Evolutionary conservation across 2,888 invertebrate genomes (phyloP).

Genomic region (Megamerina dolium): DNA sequence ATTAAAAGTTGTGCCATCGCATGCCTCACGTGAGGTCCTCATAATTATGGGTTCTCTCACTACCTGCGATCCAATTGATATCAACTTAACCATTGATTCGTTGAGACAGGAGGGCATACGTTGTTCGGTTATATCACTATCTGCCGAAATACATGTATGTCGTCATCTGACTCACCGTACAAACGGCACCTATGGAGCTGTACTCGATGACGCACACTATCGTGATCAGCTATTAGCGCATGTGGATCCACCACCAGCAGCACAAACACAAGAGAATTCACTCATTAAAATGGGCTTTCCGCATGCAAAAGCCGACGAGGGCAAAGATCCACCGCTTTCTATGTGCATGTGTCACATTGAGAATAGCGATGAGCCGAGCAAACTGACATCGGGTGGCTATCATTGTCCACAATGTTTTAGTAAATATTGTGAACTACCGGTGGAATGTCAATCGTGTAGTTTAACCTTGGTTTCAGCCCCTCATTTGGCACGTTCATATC

Average conservation of each 20-base stretch:
- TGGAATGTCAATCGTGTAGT: slow-evolving; percentile 93
- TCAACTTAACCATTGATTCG: slow-evolving; percentile 70
- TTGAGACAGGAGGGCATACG: slow-evolving; percentile 77
- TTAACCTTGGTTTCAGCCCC: slow-evolving; percentile 95
- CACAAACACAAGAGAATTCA: slow-evolving; percentile 65
- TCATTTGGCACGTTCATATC: slow-evolving; percentile 94
- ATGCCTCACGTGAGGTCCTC: slow-evolving; percentile 91
- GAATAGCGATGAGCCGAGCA: slow-evolving; percentile 60
- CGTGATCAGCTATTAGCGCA: slow-evolving; percentile 61
- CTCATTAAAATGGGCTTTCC: slow-evolving; percentile 97
- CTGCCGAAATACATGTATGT: slow-evolving; percentile 92
- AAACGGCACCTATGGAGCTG: slow-evolving; percentile 78
- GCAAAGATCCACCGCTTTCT: slow-evolving; percentile 64
- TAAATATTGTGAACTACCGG: slow-evolving; percentile 96
- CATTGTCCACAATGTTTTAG: slow-evolving; percentile 94
- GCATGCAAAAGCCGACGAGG: slow-evolving; percentile 62
- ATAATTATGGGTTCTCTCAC: slow-evolving; percentile 90
- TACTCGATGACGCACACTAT: slow-evolving; percentile 76
- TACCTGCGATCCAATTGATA: slow-evolving; percentile 94
- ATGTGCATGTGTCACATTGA: slow-evolving; percentile 94
- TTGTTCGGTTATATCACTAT: slow-evolving; percentile 90
- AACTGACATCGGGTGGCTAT: slow-evolving; percentile 71
- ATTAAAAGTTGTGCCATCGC: slow-evolving; percentile 81
- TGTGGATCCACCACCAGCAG: slow-evolving; percentile 67
- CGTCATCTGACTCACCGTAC: slow-evolving; percentile 80